Evolutionary conservation across 2,888 invertebrate genomes (phyloP), one percentile per base, ranked within the genome.

Genomic region (Andrena minutula): DNA sequence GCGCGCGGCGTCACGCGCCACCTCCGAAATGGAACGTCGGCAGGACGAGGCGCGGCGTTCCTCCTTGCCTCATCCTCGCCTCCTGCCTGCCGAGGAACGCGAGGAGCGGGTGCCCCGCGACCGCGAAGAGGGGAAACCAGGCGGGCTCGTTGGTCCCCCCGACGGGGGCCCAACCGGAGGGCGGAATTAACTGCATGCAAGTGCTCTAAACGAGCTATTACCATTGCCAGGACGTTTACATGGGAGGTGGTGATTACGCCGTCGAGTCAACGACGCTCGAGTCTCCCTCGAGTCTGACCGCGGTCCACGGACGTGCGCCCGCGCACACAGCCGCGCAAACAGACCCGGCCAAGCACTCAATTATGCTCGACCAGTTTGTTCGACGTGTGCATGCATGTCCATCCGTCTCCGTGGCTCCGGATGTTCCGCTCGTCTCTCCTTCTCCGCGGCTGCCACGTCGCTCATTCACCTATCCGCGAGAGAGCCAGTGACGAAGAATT

Each of bases 401-500:
- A 70, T 79, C 71, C 79, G 75, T 85, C 82, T 87, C 79, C 82
- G 70, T 68, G 79, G 78, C 72, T 79, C 81, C 86, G 86, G 79
- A 78, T 88, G 82, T 82, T 84, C 78, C 84, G 79, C 65, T 83
- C 71, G 77, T 74, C 70, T 68, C 81, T 73, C 60, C 68, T 69
- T 26, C 71, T 69, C 74, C 60, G 51, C 63, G 30, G 28, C 28
- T 26, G 26, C 35, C 71, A 58, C 78, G 77, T 73, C 73, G 74
- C 71, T 64, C 83, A 74, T 76, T 75, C 79, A 41, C 76, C 79
- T 83, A 86, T 79, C 56, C 74, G 78, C 83, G 69, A 72, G 76
- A 81, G 76, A 69, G 84, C 69, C 84, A 83, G 87, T 85, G 88
- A 87, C 88, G 88, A 88, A 88, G 85, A 88, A 88, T 88, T 88